Conservation (phyloP, 2,888 invertebrate species). For the Chrysolina oricalcia region DNA sequence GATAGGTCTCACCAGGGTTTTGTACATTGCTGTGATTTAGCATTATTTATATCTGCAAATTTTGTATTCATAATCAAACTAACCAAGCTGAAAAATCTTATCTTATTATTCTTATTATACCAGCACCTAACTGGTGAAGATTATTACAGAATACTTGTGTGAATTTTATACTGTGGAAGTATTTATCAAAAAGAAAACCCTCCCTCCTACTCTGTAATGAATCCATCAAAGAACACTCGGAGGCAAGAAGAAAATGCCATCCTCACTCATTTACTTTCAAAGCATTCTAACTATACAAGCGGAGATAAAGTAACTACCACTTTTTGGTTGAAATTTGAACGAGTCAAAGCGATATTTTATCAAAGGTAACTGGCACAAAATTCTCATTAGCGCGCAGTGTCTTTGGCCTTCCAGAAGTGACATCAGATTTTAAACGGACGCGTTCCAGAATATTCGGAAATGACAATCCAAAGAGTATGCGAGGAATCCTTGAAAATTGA, state of each 20-base stretch:
- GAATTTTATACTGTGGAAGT: no score
- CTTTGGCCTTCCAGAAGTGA: constrained; percentile 27
- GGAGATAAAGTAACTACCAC: neutral
- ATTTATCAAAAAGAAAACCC: no score
- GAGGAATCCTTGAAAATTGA: neutral
- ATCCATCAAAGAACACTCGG: neutral
- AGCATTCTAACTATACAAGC: neutral
- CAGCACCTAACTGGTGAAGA: no score
- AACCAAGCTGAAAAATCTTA: no score
- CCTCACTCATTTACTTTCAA: neutral
- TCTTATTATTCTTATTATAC: no score
- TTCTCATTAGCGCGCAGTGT: constrained; percentile 35
- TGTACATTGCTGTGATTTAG: no score
- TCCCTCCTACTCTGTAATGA: no score
- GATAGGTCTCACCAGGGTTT: no score
- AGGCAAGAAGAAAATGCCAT: neutral
- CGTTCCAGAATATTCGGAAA: neutral
- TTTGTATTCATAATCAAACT: no score
- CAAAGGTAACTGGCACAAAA: constrained; percentile 38
- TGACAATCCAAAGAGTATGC: neutral
- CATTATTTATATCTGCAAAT: no score
- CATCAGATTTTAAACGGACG: constrained; percentile 22
- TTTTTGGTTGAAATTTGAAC: constrained; percentile 29
- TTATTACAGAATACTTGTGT: no score
- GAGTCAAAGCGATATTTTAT: constrained; percentile 33